Evolutionary conservation across 2,113 vertebrate genomes (phyloP).

Genomic region (Ibidorhyncha struthersii): DNA sequence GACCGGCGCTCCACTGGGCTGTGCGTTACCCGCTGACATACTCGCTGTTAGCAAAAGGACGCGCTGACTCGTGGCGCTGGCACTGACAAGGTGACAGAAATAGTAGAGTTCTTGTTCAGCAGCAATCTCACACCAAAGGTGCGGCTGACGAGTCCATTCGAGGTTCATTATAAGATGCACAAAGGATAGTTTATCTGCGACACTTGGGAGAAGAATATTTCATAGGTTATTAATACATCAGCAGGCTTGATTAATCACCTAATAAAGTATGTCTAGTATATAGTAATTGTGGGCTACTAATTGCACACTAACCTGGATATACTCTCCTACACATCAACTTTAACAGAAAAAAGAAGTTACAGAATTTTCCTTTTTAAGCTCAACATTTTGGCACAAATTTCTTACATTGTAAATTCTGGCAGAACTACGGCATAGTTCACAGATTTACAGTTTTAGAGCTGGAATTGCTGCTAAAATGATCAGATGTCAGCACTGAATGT

Average conservation of each 20-base stretch:
- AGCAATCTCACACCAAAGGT: neutral
- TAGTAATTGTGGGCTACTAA: too few species aligned
- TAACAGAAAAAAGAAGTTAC: neutral
- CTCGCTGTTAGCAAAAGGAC: neutral
- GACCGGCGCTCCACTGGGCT: rapidly evolving
- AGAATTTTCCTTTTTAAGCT: neutral
- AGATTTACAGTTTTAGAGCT: neutral
- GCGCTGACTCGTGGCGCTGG: neutral
- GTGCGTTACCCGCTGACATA: neutral
- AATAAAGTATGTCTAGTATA: neutral
- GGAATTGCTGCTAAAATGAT: neutral
- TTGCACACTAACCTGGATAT: too few species aligned
- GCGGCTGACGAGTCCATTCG: neutral
- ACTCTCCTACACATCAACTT: neutral
- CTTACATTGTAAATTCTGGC: neutral
- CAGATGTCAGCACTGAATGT: neutral
- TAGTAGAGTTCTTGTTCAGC: constrained; percentile 1
- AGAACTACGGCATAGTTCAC: neutral
- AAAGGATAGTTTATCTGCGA: neutral
- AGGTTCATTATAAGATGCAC: neutral
- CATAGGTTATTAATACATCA: neutral
- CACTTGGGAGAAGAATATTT: neutral
- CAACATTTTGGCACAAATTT: neutral
- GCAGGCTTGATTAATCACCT: neutral
- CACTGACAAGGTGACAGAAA: neutral